Base-by-base conservation (phyloP, 2,113 vertebrate genomes). In the Eudorcas thomsonii region DNA sequence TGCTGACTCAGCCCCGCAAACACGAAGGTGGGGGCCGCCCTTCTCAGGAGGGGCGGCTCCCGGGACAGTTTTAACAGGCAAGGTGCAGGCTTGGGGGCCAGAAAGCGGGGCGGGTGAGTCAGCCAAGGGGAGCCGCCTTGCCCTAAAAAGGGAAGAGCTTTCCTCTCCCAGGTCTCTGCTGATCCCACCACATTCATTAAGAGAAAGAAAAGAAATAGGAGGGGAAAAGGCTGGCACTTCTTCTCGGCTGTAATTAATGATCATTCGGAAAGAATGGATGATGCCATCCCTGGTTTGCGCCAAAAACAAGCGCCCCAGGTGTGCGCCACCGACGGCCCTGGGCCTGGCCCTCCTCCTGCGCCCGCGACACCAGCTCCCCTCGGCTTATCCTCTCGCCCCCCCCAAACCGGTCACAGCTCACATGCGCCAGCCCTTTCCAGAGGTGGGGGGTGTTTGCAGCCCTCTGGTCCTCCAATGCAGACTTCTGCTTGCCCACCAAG, bases 1-100 rank as follows among this genome's bases (percentile, higher is more conserved):
- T 1, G 1, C 87, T 98, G 98, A 98, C 90, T 98, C 98, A 98
- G 97, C 82, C 55, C 88, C 54, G 4, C 2, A 91, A 25, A 5
- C 77, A 91, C 0, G 26, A 88, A 4, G 36, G 90, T 45, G 30
- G 92, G 88, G 97, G 88, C 92, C 88, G 4, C 95, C 97, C 95
- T 91, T 48, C 95, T 2, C 48, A 95, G 93, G 48, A 10, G 71
- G 39, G 93, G 96, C 28, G 5, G 93, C 3, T 2, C 87, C 97
- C 14, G 1, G 8, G 60, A 33, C 4, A 2, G 78, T 52, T 62
- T 90, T 54, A 93, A 93, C 96, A 96, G 4, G 94, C 30, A 62
- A 93, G 98, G 96, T 97, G 97, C 88, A 2, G 0, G 94, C 86
- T 48, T 48, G 12, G 17, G 25, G 98, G 83, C 90, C 43, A 50